Percentiles rank a stretch among this genome's conserved stretches.
Conservation (phyloP, 2,113 vertebrate genomes). For the Toxotes chatareus region DNA sequence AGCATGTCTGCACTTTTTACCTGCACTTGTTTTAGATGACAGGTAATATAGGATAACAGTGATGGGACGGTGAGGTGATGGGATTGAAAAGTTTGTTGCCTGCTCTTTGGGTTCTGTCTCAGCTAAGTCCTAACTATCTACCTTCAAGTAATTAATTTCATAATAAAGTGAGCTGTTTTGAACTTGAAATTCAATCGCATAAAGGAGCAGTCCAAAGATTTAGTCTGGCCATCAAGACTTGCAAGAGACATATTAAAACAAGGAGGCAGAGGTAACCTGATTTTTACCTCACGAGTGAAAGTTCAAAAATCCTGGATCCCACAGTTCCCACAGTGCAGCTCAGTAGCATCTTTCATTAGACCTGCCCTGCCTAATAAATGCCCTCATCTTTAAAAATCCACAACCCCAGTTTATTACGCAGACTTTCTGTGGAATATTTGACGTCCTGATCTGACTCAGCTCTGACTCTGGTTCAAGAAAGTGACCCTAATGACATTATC, state of each 20-base stretch:
- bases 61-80: not conserved
- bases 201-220: not conserved
- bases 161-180: not conserved
- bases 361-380: not conserved
- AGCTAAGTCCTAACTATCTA: too few species aligned
- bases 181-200: constrained; percentile 4
- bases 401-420: not conserved
- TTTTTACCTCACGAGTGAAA: not conserved
- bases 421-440: not conserved
- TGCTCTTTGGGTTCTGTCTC: not conserved
- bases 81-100: not conserved
- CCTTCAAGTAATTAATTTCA: not conserved
- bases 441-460: not conserved
- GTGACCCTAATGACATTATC: not conserved
- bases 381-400: not conserved
- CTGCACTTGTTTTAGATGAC: not conserved
- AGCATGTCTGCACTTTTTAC: constrained; percentile 9
- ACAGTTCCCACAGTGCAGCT: not conserved
- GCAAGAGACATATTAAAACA: not conserved
- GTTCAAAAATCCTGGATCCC: not conserved
- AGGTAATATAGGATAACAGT: not conserved
- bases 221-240: not conserved
- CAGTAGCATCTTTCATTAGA: not conserved
- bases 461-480: not conserved
- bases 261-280: not conserved